A percentile compares a stretch with the other conserved stretches of the same genome.
phyloP scores from a whole-genome alignment of 2,113 vertebrate genomes.

The Myiozetetes cayanensis region DNA sequence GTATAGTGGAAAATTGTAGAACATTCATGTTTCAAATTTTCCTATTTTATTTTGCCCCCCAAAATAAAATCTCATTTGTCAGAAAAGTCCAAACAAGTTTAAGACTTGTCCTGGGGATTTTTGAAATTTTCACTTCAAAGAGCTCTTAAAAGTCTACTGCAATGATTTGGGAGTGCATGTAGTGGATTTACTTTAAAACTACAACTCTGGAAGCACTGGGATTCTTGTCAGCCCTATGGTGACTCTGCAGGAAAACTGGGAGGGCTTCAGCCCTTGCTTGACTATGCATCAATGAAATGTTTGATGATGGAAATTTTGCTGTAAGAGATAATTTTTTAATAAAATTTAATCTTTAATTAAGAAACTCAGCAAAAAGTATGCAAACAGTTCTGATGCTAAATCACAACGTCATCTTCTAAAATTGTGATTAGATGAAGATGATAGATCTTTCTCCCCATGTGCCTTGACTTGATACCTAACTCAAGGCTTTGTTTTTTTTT shows the following conservation, averaged over 20 bases:
- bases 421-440: neutral
- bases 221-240: neutral
- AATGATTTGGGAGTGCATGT: neutral
- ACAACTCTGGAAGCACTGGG: neutral
- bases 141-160: neutral
- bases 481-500: neutral
- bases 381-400: neutral
- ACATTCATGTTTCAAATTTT: neutral
- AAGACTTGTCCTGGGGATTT: neutral
- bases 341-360: neutral
- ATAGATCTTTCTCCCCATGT: rapidly evolving
- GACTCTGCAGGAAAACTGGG: neutral
- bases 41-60: neutral
- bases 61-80: neutral
- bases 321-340: neutral
- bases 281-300: neutral
- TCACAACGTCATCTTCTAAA: neutral
- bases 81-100: neutral
- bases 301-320: neutral
- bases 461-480: neutral
- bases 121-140: neutral
- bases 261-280: neutral
- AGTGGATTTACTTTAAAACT: neutral
- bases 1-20: neutral
- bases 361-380: neutral